Evolutionary conservation across 37 sponge, comb jelly and placozoan species (phyloP), one percentile per base, ranked within the genome.

Genomic region (Geodia barretti): DNA sequence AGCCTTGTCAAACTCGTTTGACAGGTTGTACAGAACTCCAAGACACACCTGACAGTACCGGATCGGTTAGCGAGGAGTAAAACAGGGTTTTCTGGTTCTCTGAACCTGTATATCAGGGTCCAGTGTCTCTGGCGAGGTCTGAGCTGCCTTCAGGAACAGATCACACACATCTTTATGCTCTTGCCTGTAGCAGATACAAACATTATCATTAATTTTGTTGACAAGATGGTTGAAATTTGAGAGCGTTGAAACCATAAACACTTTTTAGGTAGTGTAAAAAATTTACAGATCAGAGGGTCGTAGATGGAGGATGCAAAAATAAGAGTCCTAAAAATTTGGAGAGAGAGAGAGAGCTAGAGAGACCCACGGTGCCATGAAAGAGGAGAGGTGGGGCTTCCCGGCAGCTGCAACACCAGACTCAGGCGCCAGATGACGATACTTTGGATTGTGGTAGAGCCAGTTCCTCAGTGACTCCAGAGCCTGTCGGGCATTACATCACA

Each of bases 1-100:
- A 31, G 95, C 95, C 71, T 94, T 94, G 58, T 94, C 79, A 67
- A 84, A 94, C 83, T 94, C 95, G 25, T 35, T 75, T 26, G 95
- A 86, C 86, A 94, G 58, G 79, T 94, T 91, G 71, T 88, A 94
- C 64, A 94, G 74, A 33, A 91, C 80, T 1, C 95, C 95, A 33
- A 94, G 92, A 43, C 95, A 88, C 32, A 90, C 85, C 84, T 89
- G 62, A 5, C 33, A 67, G n/a, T n/a, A n/a, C n/a, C n/a, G n/a
- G n/a, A n/a, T n/a, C n/a, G n/a, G n/a, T n/a, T n/a, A n/a, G n/a
- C n/a, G n/a, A n/a, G n/a, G n/a, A n/a, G n/a, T n/a, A n/a, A n/a
- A n/a, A n/a, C n/a, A n/a, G n/a, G n/a, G n/a, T n/a, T n/a, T 47
- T 47, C 54, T 14, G 11, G 54, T 47, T 47, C 54, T 14, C 54